Percentiles rank a stretch among this genome's conserved stretches.
These are phyloP conservation scores for Neodiprion lecontei DNA, from an alignment of 1,140 invertebrate species.

Conservation along the genomic window DNA sequence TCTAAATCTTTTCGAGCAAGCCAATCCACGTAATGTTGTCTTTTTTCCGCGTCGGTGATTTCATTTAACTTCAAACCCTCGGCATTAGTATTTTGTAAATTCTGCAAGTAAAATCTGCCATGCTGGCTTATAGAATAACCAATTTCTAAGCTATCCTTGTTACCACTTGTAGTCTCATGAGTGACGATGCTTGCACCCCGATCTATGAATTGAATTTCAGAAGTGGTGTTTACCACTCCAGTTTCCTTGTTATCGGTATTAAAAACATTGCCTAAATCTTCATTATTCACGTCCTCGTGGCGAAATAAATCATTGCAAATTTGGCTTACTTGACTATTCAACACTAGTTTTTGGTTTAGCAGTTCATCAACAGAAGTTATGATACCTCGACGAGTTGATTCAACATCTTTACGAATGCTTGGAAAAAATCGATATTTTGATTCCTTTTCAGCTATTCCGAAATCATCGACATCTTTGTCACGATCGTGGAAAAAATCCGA, in stretches of 20 bases:
- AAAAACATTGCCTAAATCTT: background rate
- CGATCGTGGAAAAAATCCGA: slow-evolving; percentile 7
- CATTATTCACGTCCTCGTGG: background rate
- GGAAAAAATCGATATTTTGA: background rate
- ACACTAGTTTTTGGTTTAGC: background rate
- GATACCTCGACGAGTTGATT: background rate
- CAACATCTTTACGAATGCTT: background rate
- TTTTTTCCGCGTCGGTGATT: slow-evolving; percentile 29
- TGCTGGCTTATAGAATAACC: slow-evolving; percentile 51
- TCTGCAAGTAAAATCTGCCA: slow-evolving; percentile 39
- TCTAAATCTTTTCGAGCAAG: slow-evolving; percentile 39
- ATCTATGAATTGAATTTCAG: background rate
- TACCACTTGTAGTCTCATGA: slow-evolving; percentile 37
- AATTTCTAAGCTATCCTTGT: slow-evolving; percentile 50
- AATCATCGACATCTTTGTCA: background rate
- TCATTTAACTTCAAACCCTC: slow-evolving; percentile 27
- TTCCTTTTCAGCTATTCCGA: background rate
- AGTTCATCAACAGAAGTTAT: background rate
- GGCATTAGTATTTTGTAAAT: slow-evolving; percentile 30
- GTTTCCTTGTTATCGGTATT: background rate
- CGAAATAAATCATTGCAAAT: background rate
- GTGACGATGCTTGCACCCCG: slow-evolving; percentile 28
- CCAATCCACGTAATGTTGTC: slow-evolving; percentile 41
- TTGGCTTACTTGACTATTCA: slow-evolving; percentile 3
- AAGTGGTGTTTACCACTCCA: background rate